Percentiles rank a stretch among this genome's conserved stretches.
phyloP scores from a whole-genome alignment of 2,888 invertebrate genomes.

The Pelosia muscerda region DNA sequence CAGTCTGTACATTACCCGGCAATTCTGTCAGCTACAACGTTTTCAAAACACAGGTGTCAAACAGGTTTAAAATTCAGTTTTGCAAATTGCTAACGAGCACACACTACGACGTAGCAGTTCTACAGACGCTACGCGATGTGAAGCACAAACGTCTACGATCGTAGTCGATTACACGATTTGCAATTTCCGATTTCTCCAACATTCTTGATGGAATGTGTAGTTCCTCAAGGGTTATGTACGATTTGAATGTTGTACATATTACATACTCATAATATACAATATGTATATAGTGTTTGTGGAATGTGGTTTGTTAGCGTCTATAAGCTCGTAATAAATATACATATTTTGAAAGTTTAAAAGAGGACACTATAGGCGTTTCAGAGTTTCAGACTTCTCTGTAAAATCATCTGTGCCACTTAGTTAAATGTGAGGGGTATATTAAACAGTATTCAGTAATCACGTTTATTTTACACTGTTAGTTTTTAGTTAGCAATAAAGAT shows the following conservation, averaged over 20 bases:
- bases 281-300: not conserved
- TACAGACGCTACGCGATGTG: constrained; percentile 36
- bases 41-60: not conserved
- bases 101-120: constrained; percentile 43
- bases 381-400: too few relatives aligned
- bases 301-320: not conserved
- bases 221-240: constrained; percentile 20
- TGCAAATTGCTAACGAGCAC: constrained; percentile 17
- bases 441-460: too few relatives aligned
- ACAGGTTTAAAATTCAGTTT: constrained; percentile 3
- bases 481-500: too few relatives aligned
- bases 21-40: not conserved
- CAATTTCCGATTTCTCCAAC: constrained; percentile 31
- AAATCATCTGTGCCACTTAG: too few relatives aligned
- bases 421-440: too few relatives aligned
- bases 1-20: too few relatives aligned
- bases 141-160: constrained; percentile 36
- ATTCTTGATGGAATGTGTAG: constrained; percentile 1
- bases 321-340: too few relatives aligned
- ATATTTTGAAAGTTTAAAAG: too few relatives aligned
- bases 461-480: too few relatives aligned
- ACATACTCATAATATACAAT: not conserved
- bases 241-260: not conserved
- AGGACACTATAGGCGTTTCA: too few relatives aligned
- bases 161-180: constrained; percentile 36